Evolutionary conservation across 2,888 invertebrate species (phyloP).

Genomic region (Patella depressa): DNA sequence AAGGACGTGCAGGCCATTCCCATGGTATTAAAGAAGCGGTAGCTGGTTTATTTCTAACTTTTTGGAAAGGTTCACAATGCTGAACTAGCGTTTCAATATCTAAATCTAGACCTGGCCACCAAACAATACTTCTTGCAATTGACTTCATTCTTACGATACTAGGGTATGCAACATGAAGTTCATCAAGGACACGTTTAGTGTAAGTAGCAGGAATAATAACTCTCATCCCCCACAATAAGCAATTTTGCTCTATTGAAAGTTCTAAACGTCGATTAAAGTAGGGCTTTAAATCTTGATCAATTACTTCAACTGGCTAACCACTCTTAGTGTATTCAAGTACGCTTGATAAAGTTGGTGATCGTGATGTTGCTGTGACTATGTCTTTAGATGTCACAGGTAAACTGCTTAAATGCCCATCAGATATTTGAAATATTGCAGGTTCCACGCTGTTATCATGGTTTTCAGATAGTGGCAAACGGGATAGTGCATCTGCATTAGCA

Average conservation of each 20-base stretch:
- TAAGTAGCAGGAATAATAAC: slow-evolving; percentile 38
- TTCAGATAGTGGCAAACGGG: background rate
- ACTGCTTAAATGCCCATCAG: slow-evolving; percentile 49
- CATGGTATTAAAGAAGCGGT: no score
- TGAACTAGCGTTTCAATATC: slow-evolving; percentile 30
- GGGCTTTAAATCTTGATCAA: slow-evolving; percentile 14
- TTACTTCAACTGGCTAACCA: slow-evolving; percentile 25
- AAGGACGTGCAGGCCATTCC: no score
- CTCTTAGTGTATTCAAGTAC: slow-evolving; percentile 29
- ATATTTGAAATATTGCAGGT: slow-evolving; percentile 24
- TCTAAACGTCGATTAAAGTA: slow-evolving; percentile 31
- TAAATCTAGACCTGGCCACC: slow-evolving; percentile 48
- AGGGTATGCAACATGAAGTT: slow-evolving; percentile 52
- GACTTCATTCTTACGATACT: slow-evolving; percentile 55
- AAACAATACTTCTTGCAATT: slow-evolving; percentile 52
- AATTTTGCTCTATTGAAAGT: slow-evolving; percentile 43
- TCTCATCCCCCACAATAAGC: slow-evolving; percentile 43
- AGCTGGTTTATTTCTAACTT: no score
- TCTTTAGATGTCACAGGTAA: slow-evolving; percentile 36
- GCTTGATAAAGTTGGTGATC: slow-evolving; percentile 27
- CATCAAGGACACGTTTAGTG: slow-evolving; percentile 34
- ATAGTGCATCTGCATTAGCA: slow-evolving; percentile 17
- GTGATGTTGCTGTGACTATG: slow-evolving; percentile 24
- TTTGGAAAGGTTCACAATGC: no score
- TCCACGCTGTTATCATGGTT: background rate